phyloP scores from a whole-genome alignment of 2,888 invertebrate genomes.

The Anagyrus pseudococci region DNA sequence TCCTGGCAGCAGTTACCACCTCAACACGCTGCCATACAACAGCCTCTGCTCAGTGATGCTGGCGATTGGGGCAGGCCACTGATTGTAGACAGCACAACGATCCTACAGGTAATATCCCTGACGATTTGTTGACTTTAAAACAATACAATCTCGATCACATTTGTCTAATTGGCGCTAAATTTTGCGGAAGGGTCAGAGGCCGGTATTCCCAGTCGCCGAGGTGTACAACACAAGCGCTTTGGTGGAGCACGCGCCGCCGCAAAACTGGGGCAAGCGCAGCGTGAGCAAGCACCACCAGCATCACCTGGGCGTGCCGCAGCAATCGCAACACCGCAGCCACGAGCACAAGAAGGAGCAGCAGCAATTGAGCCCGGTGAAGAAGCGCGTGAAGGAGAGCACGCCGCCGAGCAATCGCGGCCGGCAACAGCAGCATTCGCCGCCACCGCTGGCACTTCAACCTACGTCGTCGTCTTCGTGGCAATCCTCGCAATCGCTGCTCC shows the following conservation, averaged over 20 bases:
- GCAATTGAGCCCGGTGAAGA: constrained; percentile 95
- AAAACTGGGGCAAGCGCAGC: constrained; percentile 63
- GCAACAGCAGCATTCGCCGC: constrained; percentile 45
- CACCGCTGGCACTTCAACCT: neutral
- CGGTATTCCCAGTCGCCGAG: constrained; percentile 69
- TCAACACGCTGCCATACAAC: constrained; percentile 69
- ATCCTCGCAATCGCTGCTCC: constrained; percentile 19
- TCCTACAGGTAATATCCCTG: constrained; percentile 70
- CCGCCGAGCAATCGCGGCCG: constrained; percentile 70
- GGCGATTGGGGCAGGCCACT: constrained; percentile 77
- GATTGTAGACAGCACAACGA: constrained; percentile 78
- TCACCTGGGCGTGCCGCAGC: constrained; percentile 67
- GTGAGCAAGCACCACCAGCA: constrained; percentile 69
- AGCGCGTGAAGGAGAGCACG: constrained; percentile 94
- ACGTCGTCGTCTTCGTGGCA: constrained; percentile 21
- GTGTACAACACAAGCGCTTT: constrained; percentile 67
- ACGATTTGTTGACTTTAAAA: neutral
- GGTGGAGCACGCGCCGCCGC: constrained; percentile 63
- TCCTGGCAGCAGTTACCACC: constrained; percentile 83
- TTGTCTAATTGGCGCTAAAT: no score
- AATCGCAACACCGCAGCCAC: constrained; percentile 64
- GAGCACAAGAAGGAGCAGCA: constrained; percentile 84
- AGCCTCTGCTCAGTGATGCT: constrained; percentile 69
- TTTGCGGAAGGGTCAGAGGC: constrained; percentile 66
- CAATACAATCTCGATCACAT: no score